Evolutionary conservation across 2,797 vertebrate species (phyloP).

Genomic region (Hephaestus fuliginosus): DNA sequence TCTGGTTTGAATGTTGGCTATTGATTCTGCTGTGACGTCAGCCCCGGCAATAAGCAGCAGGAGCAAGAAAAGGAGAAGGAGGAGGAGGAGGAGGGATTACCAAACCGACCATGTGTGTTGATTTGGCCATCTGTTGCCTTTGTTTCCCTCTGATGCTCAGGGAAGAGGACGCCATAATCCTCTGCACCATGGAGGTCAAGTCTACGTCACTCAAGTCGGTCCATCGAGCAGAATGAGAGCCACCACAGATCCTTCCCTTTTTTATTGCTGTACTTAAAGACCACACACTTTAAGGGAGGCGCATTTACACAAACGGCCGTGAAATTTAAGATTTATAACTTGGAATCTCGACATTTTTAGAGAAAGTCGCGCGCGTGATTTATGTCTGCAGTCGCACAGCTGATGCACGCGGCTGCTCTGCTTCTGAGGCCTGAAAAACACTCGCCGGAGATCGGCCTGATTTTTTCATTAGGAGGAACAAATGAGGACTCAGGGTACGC

Average conservation of each 20-base stretch:
- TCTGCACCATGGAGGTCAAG: slow-evolving; percentile 45
- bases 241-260: background rate
- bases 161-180: slow-evolving; percentile 46
- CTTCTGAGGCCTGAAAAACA: slow-evolving; percentile 25
- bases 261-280: background rate
- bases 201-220: slow-evolving; percentile 36
- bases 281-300: background rate
- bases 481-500: slow-evolving; percentile 54
- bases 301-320: background rate
- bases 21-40: slow-evolving; percentile 39
- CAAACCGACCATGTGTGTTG: slow-evolving; percentile 47
- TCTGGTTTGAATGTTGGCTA: slow-evolving; percentile 56
- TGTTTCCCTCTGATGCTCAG: slow-evolving; percentile 53
- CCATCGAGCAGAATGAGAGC: slow-evolving; percentile 1
- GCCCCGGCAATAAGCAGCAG: slow-evolving; percentile 28
- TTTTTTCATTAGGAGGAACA: slow-evolving; percentile 62
- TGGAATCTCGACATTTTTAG: slow-evolving; percentile 6
- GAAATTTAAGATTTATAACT: slow-evolving; percentile 25
- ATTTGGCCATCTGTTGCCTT: slow-evolving; percentile 78
- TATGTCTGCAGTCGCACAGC: slow-evolving; percentile 24
- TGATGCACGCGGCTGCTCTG: slow-evolving; percentile 17
- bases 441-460: slow-evolving; percentile 47
- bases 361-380: slow-evolving; percentile 23
- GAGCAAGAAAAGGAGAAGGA: background rate
- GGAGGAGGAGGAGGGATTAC: slow-evolving; percentile 57